Evolutionary conservation across 92 coral and sea anemone species (phyloP).

Genomic region (Zoanthus solanderi): DNA sequence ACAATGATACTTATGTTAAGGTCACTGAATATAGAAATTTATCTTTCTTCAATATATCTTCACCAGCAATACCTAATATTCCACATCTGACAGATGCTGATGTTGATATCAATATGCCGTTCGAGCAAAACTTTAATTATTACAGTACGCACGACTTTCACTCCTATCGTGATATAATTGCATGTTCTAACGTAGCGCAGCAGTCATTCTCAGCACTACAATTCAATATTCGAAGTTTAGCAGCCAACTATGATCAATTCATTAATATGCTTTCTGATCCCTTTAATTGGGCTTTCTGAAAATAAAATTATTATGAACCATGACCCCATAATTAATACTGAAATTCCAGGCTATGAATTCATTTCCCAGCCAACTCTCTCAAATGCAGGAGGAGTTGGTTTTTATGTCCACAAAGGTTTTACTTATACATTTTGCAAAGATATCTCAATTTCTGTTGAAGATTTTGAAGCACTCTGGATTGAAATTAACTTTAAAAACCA

Average conservation of each 20-base stretch:
- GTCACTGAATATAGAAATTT: constrained; percentile 10
- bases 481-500: constrained; percentile 52
- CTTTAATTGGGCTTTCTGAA: constrained; percentile 64
- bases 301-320: constrained; percentile 36
- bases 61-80: constrained; percentile 49
- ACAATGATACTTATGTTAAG: constrained; percentile 6
- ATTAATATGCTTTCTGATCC: background rate
- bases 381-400: constrained; percentile 21
- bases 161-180: constrained; percentile 34
- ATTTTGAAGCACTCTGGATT: constrained; percentile 68
- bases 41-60: constrained; percentile 52
- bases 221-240: constrained; percentile 51
- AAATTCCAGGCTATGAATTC: constrained; percentile 49
- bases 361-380: constrained; percentile 19
- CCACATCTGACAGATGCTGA: constrained; percentile 54
- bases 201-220: constrained; percentile 39
- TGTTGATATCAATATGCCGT: constrained; percentile 51
- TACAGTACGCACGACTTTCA: constrained; percentile 68
- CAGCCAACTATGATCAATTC: constrained; percentile 53
- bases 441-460: constrained; percentile 16
- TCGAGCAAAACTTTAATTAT: constrained; percentile 48
- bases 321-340: constrained; percentile 28
- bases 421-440: constrained; percentile 31
- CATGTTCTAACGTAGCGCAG: constrained; percentile 2
- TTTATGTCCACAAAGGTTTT: background rate